Percentiles rank a stretch among this genome's conserved stretches.
Evolutionary conservation across 37 sponge, comb jelly and placozoan species (phyloP).

Genomic region (Petrosia ficiformis): DNA sequence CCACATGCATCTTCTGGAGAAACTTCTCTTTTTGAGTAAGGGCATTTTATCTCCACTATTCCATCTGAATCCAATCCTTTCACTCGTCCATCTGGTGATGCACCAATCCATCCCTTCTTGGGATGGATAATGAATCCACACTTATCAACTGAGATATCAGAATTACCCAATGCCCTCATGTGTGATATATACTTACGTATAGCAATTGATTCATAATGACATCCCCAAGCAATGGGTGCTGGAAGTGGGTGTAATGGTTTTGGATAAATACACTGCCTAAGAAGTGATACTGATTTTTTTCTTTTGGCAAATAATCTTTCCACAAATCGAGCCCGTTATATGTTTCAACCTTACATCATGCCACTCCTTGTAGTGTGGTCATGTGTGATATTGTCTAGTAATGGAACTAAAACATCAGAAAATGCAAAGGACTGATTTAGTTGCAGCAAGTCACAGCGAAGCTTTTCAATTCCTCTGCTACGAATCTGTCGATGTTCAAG

Average conservation of each 20-base stretch:
- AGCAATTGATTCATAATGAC: slow-evolving; percentile 24
- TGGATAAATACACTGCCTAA: slow-evolving; percentile 2
- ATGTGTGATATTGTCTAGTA: neutral
- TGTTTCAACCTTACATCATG: neutral
- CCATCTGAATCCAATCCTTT: slow-evolving; percentile 2
- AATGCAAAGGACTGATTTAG: slow-evolving; percentile 20
- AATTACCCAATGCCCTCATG: slow-evolving; percentile 2
- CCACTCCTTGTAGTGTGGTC: neutral
- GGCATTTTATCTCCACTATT: slow-evolving; percentile 54
- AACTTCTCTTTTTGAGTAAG: slow-evolving; percentile 20
- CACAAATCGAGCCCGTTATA: slow-evolving; percentile 25
- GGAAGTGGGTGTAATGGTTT: slow-evolving; percentile 11
- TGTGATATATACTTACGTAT: slow-evolving; percentile 14
- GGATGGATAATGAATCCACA: slow-evolving; percentile 23
- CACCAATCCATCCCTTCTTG: slow-evolving; percentile 19
- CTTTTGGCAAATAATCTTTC: slow-evolving; percentile 15
- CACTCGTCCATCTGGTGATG: slow-evolving; percentile 29
- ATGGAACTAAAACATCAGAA: slow-evolving; percentile 8
- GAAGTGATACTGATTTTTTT: slow-evolving; percentile 19
- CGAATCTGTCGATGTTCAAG: neutral
- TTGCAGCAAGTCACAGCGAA: slow-evolving; percentile 15
- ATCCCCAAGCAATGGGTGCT: slow-evolving; percentile 29
- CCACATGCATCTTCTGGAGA: slow-evolving; percentile 41
- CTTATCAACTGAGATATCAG: neutral
- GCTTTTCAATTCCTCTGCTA: slow-evolving; percentile 1